Evolutionary conservation across 2,888 invertebrate genomes (phyloP).

Genomic region (Muscina levida): DNA sequence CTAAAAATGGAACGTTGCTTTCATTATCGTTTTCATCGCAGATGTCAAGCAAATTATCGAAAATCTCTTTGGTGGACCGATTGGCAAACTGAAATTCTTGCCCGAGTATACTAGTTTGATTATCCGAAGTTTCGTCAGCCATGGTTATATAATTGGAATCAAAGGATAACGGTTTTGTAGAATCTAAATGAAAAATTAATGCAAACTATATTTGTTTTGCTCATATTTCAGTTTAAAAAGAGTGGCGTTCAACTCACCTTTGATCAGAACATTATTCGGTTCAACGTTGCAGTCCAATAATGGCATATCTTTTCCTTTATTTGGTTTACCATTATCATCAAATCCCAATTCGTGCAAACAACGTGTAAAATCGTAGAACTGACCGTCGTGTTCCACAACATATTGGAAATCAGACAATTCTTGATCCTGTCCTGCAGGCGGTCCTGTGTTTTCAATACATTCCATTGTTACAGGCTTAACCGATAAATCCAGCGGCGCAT

Average conservation of each 20-base stretch:
- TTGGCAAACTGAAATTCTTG: conserved; percentile 43
- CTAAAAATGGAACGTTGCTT: neutral
- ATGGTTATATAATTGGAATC: conserved; percentile 46
- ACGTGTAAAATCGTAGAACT: conserved; percentile 64
- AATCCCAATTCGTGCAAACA: conserved; percentile 34
- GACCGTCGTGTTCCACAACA: conserved; percentile 32
- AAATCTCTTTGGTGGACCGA: conserved; percentile 54
- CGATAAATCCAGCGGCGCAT: conserved; percentile 66
- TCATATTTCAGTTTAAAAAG: no score
- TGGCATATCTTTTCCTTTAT: conserved; percentile 67
- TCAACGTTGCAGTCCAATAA: conserved; percentile 59
- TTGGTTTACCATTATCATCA: conserved; percentile 50
- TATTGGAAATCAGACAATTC: conserved; percentile 1
- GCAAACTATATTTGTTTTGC: neutral
- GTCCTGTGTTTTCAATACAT: conserved; percentile 1
- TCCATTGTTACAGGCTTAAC: conserved; percentile 31
- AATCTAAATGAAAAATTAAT: conserved; percentile 39
- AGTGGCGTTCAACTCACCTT: no score
- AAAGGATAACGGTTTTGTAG: conserved; percentile 15
- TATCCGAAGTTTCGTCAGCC: conserved; percentile 4
- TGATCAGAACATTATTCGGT: no score
- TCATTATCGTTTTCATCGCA: neutral
- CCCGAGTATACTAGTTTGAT: conserved; percentile 10
- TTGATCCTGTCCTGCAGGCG: neutral
- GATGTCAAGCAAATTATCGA: conserved; percentile 55